These are phyloP conservation scores for Apeltes quadracus DNA, from an alignment of 2,113 vertebrate species.

Conservation along the genomic window DNA sequence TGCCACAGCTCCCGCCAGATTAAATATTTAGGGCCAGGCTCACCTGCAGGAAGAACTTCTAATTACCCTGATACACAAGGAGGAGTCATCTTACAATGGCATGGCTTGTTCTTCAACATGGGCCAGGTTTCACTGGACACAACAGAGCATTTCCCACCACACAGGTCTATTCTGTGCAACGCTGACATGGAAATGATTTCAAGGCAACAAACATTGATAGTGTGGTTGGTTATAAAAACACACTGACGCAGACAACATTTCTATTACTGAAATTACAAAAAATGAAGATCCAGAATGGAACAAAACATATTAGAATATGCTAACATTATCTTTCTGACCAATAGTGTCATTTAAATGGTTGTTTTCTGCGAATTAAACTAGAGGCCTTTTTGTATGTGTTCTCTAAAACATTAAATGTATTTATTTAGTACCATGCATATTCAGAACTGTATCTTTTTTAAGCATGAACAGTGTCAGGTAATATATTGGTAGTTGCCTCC, in stretches of 20 bases:
- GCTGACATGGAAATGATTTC: neutral
- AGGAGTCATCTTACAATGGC: conserved; percentile 67
- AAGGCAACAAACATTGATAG: neutral
- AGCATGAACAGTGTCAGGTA: neutral
- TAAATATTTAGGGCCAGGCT: conserved; percentile 71
- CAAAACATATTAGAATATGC: neutral
- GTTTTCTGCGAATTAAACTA: neutral
- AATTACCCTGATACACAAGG: conserved; percentile 68
- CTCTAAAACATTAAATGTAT: neutral
- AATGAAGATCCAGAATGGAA: neutral
- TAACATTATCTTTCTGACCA: neutral
- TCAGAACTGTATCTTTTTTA: neutral
- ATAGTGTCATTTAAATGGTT: neutral
- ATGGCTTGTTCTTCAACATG: conserved; percentile 28
- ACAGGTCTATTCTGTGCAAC: neutral
- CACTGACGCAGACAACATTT: neutral
- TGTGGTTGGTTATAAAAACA: too few relatives aligned
- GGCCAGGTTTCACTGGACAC: conserved; percentile 45
- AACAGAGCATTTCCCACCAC: conserved; percentile 15
- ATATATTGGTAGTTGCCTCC: neutral
- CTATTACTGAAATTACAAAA: neutral
- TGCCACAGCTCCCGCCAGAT: conserved; percentile 65
- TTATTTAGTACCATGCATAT: neutral
- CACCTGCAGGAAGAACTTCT: conserved; percentile 69
- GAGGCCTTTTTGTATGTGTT: neutral